Conservation (phyloP, 2,113 vertebrate genomes). For the Eublepharis macularius region DNA sequence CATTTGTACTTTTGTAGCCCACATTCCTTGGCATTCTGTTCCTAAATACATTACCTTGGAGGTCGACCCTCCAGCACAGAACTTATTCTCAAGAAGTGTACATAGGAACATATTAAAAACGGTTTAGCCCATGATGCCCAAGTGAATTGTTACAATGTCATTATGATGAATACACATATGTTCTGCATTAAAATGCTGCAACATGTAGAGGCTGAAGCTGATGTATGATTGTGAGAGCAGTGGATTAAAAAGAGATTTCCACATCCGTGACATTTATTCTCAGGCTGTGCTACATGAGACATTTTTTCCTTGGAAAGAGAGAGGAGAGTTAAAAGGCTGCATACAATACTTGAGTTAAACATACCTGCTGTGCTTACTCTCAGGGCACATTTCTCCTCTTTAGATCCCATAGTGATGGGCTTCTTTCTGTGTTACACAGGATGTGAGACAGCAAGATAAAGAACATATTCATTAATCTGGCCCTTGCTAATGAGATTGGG, state of each 20-base stretch:
- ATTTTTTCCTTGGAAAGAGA: background rate
- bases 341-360: background rate
- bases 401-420: background rate
- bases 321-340: background rate
- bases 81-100: too few species aligned
- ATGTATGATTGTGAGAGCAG: background rate
- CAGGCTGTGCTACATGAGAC: background rate
- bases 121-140: background rate
- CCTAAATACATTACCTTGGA: too few species aligned
- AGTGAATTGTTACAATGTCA: background rate
- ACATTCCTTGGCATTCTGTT: too few species aligned
- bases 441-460: too few species aligned
- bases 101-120: too few species aligned
- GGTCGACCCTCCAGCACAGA: too few species aligned
- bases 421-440: background rate
- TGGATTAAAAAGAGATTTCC: too few species aligned
- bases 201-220: background rate
- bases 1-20: too few species aligned
- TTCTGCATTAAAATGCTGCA: background rate
- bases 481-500: too few species aligned
- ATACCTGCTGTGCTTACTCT: background rate
- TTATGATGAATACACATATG: background rate
- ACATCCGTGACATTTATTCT: background rate
- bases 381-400: background rate
- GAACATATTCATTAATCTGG: too few species aligned